Base-by-base conservation (phyloP, 2,888 invertebrate species). In the Onthophagus sagittarius region DNA sequence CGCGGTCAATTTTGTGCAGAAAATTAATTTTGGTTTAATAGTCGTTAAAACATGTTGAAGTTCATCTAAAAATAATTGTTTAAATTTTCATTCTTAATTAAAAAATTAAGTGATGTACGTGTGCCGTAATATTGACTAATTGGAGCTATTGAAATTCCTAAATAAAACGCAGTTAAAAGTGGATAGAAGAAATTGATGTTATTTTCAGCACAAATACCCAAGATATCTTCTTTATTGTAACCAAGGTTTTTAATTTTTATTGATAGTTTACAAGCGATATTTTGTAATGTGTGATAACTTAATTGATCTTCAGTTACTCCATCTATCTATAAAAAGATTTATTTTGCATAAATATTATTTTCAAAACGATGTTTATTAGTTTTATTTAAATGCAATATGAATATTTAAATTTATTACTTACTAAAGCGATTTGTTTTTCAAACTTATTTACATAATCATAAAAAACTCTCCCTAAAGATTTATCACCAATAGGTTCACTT, bases 1-100 rank as follows among this genome's bases (percentile, higher is more conserved):
- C 1, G 88, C 83, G 92, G 90, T 77, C 5, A 23, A 14, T 31
- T 63, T 70, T 2, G 73, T 62, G 32, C 73, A 73, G 15, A 73
- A 73, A 31, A 82, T 74, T 5, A 80, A 71, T 64, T 75, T 76
- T 5, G 83, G 82, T 32, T 79, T 77, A 0, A 90, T 90, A 75
- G 82, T 79, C 4, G 71, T 74, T 7, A 82, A 72, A 64, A 77
- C 65, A 63, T 79, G 78, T 13, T 23, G 70, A 5, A 77, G 71
- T 72, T 82, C 83, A 13, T 69, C 73, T 73, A 31, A 11, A 73
- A 73, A 2, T 2, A 53, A 9, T 53, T 53, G 7, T 63, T n/a
- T 63, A 7, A 2, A 14, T 63, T 63, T 11, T 15, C 9, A 14
- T 14, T 63, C 2, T 15, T 63, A 63, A 3, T 14, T 15, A 15